Evolutionary conservation across 2,888 invertebrate genomes (phyloP).

Genomic region (Scaptomyza caliginosa): DNA sequence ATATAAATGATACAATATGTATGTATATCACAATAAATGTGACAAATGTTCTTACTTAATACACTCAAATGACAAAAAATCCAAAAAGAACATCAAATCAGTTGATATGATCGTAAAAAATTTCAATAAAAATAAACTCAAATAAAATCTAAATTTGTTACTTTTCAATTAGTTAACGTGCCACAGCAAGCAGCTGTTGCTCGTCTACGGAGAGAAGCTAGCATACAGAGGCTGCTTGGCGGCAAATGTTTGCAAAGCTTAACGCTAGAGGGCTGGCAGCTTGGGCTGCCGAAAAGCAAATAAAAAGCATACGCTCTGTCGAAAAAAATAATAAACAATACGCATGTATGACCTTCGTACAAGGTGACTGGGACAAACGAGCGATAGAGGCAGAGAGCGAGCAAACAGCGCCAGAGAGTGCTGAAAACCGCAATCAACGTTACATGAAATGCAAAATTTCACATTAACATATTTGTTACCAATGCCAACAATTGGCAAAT

Average conservation of each 20-base stretch:
- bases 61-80: conserved; percentile 23
- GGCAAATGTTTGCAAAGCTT: conserved; percentile 30
- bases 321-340: conserved; percentile 64
- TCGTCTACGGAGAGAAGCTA: not conserved
- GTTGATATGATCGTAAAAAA: conserved; percentile 71
- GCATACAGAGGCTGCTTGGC: not conserved
- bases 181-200: conserved; percentile 28
- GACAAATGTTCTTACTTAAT: conserved; percentile 50
- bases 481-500: conserved; percentile 34
- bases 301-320: conserved; percentile 47
- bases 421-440: conserved; percentile 13
- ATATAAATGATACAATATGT: conserved; percentile 30
- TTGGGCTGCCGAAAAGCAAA: conserved; percentile 26
- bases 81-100: conserved; percentile 42
- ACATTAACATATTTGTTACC: conserved; percentile 26
- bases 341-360: conserved; percentile 85
- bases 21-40: conserved; percentile 57
- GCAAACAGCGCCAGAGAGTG: conserved; percentile 2
- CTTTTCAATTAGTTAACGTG: conserved; percentile 11
- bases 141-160: conserved; percentile 53
- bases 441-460: conserved; percentile 25
- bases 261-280: conserved; percentile 40
- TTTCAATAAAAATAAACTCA: conserved; percentile 77
- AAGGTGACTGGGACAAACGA: conserved; percentile 85
- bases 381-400: not conserved